Percentiles rank a stretch among this genome's conserved stretches.
phyloP scores from a whole-genome alignment of 2,888 invertebrate genomes.

The Agrenia bidenticulata region DNA sequence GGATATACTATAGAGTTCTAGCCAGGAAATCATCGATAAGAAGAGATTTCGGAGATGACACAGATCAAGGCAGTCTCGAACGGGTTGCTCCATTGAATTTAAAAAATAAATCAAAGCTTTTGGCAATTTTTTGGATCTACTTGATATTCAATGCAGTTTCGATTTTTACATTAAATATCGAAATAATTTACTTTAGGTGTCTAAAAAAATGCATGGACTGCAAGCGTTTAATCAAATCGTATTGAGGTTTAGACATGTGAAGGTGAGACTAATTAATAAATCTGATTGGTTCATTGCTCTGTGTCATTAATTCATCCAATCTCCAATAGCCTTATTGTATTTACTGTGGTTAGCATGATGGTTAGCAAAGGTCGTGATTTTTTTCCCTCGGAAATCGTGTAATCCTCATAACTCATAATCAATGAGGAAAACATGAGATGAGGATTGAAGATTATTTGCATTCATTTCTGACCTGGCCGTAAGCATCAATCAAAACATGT shows the following conservation, averaged over 20 bases:
- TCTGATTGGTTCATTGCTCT: too few relatives aligned
- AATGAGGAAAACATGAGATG: background rate
- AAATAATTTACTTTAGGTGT: too few relatives aligned
- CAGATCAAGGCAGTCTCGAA: too few relatives aligned
- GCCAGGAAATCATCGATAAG: background rate
- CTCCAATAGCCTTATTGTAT: too few relatives aligned
- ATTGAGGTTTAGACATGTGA: too few relatives aligned
- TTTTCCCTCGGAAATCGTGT: background rate
- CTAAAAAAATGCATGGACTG: too few relatives aligned
- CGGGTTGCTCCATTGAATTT: background rate
- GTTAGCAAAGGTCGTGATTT: background rate
- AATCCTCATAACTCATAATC: conserved; percentile 3
- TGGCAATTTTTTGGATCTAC: background rate
- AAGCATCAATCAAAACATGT: background rate
- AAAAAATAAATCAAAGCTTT: background rate
- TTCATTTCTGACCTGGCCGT: background rate
- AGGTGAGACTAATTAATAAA: too few relatives aligned
- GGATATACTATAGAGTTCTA: background rate
- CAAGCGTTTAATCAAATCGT: too few relatives aligned
- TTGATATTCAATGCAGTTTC: background rate
- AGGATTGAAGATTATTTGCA: conserved; percentile 2
- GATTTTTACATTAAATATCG: background rate
- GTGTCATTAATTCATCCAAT: too few relatives aligned
- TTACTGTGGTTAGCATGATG: too few relatives aligned
- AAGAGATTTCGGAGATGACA: too few relatives aligned